Evolutionary conservation across 2,888 invertebrate genomes (phyloP).

Genomic region (Eupithecia exiguata): DNA sequence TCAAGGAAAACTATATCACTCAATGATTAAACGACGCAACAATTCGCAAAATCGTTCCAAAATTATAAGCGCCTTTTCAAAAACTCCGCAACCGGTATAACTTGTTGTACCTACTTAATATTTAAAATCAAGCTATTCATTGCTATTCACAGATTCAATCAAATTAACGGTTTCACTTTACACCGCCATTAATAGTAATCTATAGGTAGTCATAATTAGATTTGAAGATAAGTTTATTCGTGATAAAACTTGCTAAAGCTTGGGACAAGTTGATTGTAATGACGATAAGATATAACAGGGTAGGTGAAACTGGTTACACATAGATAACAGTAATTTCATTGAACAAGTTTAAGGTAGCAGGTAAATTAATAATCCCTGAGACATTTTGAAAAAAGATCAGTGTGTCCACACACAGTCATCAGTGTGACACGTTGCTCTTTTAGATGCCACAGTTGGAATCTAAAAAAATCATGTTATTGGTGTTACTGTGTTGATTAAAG

Average conservation of each 20-base stretch:
- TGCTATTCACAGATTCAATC: slow-evolving; percentile 33
- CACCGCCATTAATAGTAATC: neutral
- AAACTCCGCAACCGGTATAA: slow-evolving; percentile 40
- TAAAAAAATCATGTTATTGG: too few species aligned
- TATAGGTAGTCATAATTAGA: neutral
- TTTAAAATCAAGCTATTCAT: neutral
- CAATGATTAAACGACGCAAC: neutral
- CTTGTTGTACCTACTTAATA: neutral
- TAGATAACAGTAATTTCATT: neutral
- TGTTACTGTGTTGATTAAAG: too few species aligned
- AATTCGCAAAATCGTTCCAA: neutral
- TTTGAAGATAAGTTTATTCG: neutral
- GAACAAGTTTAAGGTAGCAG: neutral
- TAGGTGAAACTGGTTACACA: neutral
- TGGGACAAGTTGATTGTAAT: neutral
- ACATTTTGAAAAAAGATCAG: too few species aligned
- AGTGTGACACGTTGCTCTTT: too few species aligned
- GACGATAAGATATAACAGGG: neutral
- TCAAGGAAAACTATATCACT: slow-evolving; percentile 9
- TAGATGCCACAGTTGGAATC: too few species aligned
- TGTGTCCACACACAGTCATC: too few species aligned
- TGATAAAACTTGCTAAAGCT: neutral
- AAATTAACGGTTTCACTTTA: slow-evolving; percentile 41
- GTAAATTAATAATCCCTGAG: too few species aligned
- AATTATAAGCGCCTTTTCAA: slow-evolving; percentile 8